Base-by-base conservation (phyloP, 1,140 invertebrate genomes). In the Brachionus angularis region DNA sequence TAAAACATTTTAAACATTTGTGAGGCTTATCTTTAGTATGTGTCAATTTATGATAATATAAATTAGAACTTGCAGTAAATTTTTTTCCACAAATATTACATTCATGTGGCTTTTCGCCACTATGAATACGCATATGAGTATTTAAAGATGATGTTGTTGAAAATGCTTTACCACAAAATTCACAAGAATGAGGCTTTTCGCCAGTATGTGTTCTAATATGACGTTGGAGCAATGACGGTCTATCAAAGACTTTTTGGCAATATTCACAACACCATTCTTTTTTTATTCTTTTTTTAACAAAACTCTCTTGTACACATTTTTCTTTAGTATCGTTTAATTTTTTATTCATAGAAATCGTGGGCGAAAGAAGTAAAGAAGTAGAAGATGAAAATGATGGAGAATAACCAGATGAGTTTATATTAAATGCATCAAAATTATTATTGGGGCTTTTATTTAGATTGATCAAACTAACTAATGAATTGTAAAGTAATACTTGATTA, bases 21-120 rank as follows among this genome's bases (percentile, higher is more conserved):
- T 71, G 50, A 29, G 49, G 70, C 7, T 71, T 55, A 18, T 50
- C 52, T n/a, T 21, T 55, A 16, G 53, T 72, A 81, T 96, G 93
- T 72, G 93, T 96, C 93, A 96, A 96, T 76, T 91, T 86, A 85
- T 97, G 94, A 79, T 96, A 96, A 82, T 96, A 96, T 8, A 97
- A 86, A 82, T 96, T 96, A 16, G 91, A 94, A 70, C 89, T 92
- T 34, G 93, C 93, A 0, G 93, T 96, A 80, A 97, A 97, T 73
- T 92, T 83, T 83, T 96, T 96, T 47, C 92, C 89, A 80, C 94
- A 97, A 34, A 94, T 88, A 74, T 90, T 89, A 82, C 93, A 97
- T 77, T 92, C 88, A 73, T 95, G 91, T 25, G 93, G 90, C 90
- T 85, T 96, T 74, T 84, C 93, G 5, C 94, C 93, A 33, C 89